Evolutionary conservation across 2,797 vertebrate species (phyloP).

Genomic region (Chaetodon trifasciatus): DNA sequence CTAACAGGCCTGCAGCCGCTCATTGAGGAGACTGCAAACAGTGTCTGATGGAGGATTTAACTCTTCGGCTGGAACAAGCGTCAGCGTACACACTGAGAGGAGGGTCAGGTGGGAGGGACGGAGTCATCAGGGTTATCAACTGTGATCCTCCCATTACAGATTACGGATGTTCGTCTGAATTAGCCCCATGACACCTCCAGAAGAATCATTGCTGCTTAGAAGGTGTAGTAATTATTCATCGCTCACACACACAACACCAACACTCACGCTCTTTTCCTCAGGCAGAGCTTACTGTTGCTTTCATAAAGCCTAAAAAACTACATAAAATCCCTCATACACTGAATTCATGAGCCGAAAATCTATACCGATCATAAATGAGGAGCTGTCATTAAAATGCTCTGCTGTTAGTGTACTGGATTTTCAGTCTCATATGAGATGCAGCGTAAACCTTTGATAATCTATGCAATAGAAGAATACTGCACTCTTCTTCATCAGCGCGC

Average conservation of each 20-base stretch:
- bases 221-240: conserved; percentile 37
- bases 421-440: background rate
- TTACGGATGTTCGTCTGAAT: conserved; percentile 63
- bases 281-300: conserved; percentile 21
- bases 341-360: background rate
- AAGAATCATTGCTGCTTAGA: conserved; percentile 49
- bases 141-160: conserved; percentile 43
- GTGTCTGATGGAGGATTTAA: conserved; percentile 26
- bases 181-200: conserved; percentile 44
- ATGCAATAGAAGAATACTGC: conserved; percentile 43
- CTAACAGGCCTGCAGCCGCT: conserved; percentile 31
- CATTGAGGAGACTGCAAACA: conserved; percentile 22
- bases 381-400: conserved; percentile 27
- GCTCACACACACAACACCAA: conserved; percentile 18
- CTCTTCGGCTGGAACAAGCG: conserved; percentile 13
- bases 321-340: background rate
- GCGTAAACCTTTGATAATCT: conserved; percentile 41
- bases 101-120: conserved; percentile 16
- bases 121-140: conserved; percentile 46
- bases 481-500: conserved; percentile 54
- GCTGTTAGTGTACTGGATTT: conserved; percentile 11
- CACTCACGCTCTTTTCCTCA: conserved; percentile 1
- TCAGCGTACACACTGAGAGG: conserved; percentile 18
- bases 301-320: conserved; percentile 15
- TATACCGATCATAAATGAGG: background rate